Evolutionary conservation across 2,888 invertebrate species (phyloP), one percentile per base, ranked within the genome.

Genomic region (Ophion ventricosus): DNA sequence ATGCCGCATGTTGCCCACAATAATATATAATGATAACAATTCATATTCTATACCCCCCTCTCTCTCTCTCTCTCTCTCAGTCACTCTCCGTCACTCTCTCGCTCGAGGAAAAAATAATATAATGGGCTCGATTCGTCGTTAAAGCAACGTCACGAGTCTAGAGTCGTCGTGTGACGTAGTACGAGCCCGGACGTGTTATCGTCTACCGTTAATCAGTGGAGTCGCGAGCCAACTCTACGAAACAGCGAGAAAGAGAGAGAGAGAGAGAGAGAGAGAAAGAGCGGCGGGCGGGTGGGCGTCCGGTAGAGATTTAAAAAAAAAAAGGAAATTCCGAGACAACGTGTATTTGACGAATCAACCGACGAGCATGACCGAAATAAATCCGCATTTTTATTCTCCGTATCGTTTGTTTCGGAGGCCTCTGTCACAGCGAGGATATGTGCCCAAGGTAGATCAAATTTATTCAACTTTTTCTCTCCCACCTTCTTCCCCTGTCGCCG

Each of bases 81-180:
- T 66, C 54, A 2, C 25, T 69, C 69, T 61, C 29, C 7, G 49
- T 64, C 35, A 26, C 23, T 66, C 75, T 29, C 43, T 43, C 43
- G 43, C 23, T 66, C 40, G 80, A 49, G 61, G 29, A 61, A 61
- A 26, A 77, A 80, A 57, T 57, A 74, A 72, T 70, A 78, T 78
- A 79, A 84, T 79, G 73, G 75, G 56, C 61, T 63, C 66, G 73
- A 84, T 80, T 84, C 66, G 79, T 82, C 82, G 82, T 72, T n/a
- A 29, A 54, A 66, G 63, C 69, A 78, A 82, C 81, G 82, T 84
- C 82, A 84, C 84, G 82, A 84, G 79, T 75, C 43, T 69, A 63
- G 72, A 82, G 84, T 82, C 78, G 78, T 72, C 59, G 74, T 82
- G 78, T 84, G 82, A 82, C 84, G 84, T 83, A 78, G 77, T 75